Conservation (phyloP, 2,113 vertebrate genomes). For the Psophia crepitans region DNA sequence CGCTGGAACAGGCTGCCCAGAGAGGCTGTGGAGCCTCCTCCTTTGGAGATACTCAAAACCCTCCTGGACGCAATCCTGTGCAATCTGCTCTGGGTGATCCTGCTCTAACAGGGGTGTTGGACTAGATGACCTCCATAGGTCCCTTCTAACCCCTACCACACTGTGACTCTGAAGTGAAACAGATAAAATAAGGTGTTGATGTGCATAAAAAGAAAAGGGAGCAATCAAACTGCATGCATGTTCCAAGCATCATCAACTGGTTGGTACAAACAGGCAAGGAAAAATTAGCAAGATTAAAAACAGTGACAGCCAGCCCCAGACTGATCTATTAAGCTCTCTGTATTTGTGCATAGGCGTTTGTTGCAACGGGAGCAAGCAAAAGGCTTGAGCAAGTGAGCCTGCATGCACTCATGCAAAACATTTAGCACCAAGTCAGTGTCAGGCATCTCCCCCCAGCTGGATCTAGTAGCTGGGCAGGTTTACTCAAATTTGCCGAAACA, state of each 20-base stretch:
- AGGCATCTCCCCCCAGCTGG: not conserved
- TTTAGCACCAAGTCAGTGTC: not conserved
- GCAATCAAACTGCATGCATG: not conserved
- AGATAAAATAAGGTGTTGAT: not conserved
- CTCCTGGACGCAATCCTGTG: too few species aligned
- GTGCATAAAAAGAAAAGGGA: not conserved
- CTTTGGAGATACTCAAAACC: too few species aligned
- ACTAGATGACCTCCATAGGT: too few species aligned
- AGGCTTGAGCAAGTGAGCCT: not conserved
- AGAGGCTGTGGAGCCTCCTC: too few species aligned
- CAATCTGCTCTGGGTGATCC: too few species aligned
- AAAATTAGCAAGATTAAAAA: conserved; percentile 19
- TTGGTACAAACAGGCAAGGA: not conserved
- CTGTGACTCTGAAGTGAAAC: too few species aligned
- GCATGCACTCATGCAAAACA: not conserved
- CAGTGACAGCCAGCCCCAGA: not conserved
- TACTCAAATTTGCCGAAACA: not conserved
- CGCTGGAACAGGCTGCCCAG: too few species aligned
- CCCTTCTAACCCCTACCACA: too few species aligned
- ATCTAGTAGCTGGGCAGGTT: not conserved
- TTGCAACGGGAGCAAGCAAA: not conserved
- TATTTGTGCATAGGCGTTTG: not conserved
- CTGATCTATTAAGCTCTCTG: not conserved
- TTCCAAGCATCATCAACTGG: not conserved
- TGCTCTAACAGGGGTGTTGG: too few species aligned